phyloP scores from a whole-genome alignment of 2,113 vertebrate genomes.

The Corvus moneduloides region DNA sequence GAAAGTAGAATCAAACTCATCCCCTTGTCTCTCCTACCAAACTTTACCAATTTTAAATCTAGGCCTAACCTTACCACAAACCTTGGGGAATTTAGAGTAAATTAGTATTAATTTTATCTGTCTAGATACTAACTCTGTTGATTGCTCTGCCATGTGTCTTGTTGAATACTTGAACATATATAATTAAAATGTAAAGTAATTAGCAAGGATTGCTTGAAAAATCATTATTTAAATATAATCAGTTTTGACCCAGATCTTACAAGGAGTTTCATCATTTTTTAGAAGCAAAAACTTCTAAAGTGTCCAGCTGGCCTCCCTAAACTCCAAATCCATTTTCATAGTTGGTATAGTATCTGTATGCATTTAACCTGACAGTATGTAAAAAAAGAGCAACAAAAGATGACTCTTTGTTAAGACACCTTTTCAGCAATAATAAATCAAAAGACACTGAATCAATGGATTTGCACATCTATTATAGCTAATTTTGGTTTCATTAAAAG shows the following conservation, averaged over 20 bases:
- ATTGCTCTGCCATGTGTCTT: background rate
- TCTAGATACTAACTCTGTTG: background rate
- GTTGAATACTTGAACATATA: background rate
- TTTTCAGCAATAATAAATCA: conserved; percentile 12
- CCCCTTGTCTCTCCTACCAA: background rate
- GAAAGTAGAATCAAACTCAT: background rate
- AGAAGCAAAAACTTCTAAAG: background rate
- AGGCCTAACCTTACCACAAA: background rate
- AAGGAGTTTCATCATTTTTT: background rate
- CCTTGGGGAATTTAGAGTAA: background rate
- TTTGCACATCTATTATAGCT: background rate
- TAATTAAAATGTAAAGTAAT: conserved; percentile 14
- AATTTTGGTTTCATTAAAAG: background rate
- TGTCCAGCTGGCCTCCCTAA: background rate
- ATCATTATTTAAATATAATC: background rate
- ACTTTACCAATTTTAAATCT: background rate
- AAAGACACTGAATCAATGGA: conserved; percentile 17
- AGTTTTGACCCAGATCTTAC: background rate
- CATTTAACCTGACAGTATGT: background rate
- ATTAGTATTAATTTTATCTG: background rate
- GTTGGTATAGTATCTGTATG: background rate
- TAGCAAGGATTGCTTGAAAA: conserved; percentile 1
- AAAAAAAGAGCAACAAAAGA: background rate
- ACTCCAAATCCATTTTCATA: background rate
- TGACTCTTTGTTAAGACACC: background rate